Base-by-base conservation (phyloP, 2,113 vertebrate species). In the Oryzias melastigma region DNA sequence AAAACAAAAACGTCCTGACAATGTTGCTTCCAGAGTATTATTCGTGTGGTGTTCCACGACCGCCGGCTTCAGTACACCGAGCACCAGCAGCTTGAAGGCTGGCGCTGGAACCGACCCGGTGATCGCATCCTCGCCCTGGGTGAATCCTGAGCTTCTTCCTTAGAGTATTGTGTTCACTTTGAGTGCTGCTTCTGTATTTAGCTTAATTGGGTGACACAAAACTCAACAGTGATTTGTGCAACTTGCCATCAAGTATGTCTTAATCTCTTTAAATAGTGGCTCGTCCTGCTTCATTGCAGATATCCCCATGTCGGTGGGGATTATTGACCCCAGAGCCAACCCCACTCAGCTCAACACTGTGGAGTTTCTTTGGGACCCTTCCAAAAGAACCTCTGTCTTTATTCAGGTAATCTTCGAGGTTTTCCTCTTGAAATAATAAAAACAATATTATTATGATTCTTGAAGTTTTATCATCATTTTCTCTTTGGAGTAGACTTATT, bases 231-330 rank as follows among this genome's bases (percentile, higher is more conserved):
- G 35, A 35, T 35, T 35, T 8, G 25, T 27, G 5, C 35, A 35
- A 35, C 8, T 1, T 35, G 35, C 12, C 35, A 12, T 8, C 8
- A 35, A 48, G 55, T 63, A 35, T 18, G 35, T 78, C 27, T 58
- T 19, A 65, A 27, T 24, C 45, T 50, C 45, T 67, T 59, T 72
- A 46, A 7, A 55, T 80, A 63, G 75, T 59, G 41, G 52, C 64
- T 27, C 79, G 57, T 85, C 71, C 63, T 65, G 49, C 51, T 12
- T 78, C 63, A 25, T 75, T 90, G 65, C 87, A 99, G 97, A 99
- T 93, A 94, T 99, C 80, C 97, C 97, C 0, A 95, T 99, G 95
- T 99, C 97, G 10, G 95, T 99, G 61, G 97, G 96, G 47, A 97
- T 98, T 78, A 94, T 96, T 14, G 97, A 98, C 88, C 97, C 97